Conservation (phyloP, 2,888 invertebrate genomes). For the Craniophora ligustri region DNA sequence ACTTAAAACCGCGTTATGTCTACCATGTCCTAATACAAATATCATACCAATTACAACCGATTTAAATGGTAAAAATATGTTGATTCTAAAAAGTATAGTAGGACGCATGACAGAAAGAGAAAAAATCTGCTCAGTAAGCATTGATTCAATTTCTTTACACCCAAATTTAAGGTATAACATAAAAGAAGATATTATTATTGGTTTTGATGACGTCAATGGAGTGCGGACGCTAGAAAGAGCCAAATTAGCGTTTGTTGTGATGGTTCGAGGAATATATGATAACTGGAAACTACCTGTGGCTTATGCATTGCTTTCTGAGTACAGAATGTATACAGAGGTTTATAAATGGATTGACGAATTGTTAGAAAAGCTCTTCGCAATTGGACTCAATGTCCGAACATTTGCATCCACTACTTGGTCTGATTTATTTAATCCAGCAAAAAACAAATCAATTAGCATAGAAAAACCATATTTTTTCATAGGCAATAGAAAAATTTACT, state of each 20-base stretch:
- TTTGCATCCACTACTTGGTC: constrained; percentile 48
- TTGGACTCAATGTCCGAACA: constrained; percentile 48
- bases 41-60: constrained; percentile 35
- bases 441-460: constrained; percentile 37
- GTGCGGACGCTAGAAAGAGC: constrained; percentile 42
- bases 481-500: constrained; percentile 53
- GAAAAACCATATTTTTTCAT: constrained; percentile 54
- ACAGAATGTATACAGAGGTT: constrained; percentile 27
- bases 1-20: constrained; percentile 29
- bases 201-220: constrained; percentile 55
- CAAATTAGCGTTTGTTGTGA: constrained; percentile 47
- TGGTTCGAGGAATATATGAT: constrained; percentile 50
- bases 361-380: constrained; percentile 43
- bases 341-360: constrained; percentile 53
- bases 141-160: constrained; percentile 44
- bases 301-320: constrained; percentile 45
- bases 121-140: constrained; percentile 43
- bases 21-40: constrained; percentile 33
- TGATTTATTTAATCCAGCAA: constrained; percentile 40
- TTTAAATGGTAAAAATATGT: constrained; percentile 35
- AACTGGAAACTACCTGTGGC: constrained; percentile 51
- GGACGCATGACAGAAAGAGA: constrained; percentile 39
- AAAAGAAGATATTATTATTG: constrained; percentile 49
- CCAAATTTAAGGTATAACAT: constrained; percentile 47
- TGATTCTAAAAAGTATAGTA: constrained; percentile 33